Evolutionary conservation across 1,140 invertebrate species (phyloP), one percentile per base, ranked within the genome.

Genomic region (Drosophila subpulchrella): DNA sequence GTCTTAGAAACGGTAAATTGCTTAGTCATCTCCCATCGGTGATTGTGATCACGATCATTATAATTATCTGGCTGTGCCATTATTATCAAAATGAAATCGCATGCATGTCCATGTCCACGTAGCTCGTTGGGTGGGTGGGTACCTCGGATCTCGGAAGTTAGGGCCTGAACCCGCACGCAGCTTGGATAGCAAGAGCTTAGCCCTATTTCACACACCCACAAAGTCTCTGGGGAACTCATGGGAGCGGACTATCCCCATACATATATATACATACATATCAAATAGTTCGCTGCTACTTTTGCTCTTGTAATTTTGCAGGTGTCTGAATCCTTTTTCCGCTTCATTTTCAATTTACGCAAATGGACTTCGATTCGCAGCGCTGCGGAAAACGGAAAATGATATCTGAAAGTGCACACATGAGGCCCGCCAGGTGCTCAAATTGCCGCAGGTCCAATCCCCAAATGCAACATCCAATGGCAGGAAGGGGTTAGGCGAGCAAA

Each of bases 1-100:
- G 34, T 72, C 67, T 68, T 77, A 50, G 88, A 80, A 88, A 88
- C 83, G 83, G 83, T 88, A 88, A 88, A 88, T 84, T 83, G 80
- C 83, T 80, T 80, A 89, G 83, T 89, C 85, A 89, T 77, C 53
- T 72, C 72, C 60, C 54, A 42, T 53, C 51, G 46, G 41, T 41
- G 83, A 89, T 88, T 84, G 84, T 89, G 68, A 89, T 88, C 80
- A 89, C 82, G 84, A 89, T 88, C 84, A 88, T 88, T 88, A 88
- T 88, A 88, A 88, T 88, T 88, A 89, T 88, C 83, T 83, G 73
- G 62, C 82, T 88, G 75, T 85, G 79, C 68, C 80, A 88, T 89
- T 89, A 88, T 88, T 88, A 89, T 88, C 84, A 88, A 88, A 88
- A 88, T 88, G 84, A 70, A 88, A 88, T 88, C 84, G 84, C 83